Evolutionary conservation across 2,888 invertebrate species (phyloP), one percentile per base, ranked within the genome.

Genomic region (Melinaea marsaeus): DNA sequence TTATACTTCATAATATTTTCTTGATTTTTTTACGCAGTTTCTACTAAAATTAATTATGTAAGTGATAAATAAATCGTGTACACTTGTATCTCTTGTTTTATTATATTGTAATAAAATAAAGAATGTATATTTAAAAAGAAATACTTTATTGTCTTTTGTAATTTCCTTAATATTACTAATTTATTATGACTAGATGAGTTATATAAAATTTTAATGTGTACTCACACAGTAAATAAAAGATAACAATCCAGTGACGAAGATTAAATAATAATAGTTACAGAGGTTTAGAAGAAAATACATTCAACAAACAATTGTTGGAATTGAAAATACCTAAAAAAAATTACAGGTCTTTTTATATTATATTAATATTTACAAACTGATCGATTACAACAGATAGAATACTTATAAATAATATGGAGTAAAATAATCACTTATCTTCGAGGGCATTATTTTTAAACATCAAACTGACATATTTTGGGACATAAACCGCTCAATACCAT

Each of bases 61-160:
- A 82, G 79, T 77, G 77, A 79, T 75, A 78, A 88, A 85, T 86
- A 88, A 88, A 80, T 86, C 88, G 88, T 89, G 88, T 90, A 89
- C 87, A 90, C 84, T 88, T 88, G 69, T 72, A 70, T 51, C 46
- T 42, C 56, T 33, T 45, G 59, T 63, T 67, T 65, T 71, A 68
- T 71, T 70, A 67, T 33, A 46, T 59, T 65, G 64, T 58, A 62
- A 66, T 55, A 57, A 67, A 69, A 63, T 67, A 70, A 70, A 65
- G 62, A 62, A 55, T 62, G 57, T 58, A 59, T 63, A 48, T 56
- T 67, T 58, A 34, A 58, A 47, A 61, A 51, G 22, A 54, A 57
- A 55, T 59, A 54, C 55, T 47, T 59, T 56, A 63, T 32, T 59
- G 34, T 42, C 48, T 58, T 64, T 47, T 61, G 55, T 64, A 55